Evolutionary conservation across 2,113 vertebrate genomes (phyloP).

Genomic region (Litocranius walleri): DNA sequence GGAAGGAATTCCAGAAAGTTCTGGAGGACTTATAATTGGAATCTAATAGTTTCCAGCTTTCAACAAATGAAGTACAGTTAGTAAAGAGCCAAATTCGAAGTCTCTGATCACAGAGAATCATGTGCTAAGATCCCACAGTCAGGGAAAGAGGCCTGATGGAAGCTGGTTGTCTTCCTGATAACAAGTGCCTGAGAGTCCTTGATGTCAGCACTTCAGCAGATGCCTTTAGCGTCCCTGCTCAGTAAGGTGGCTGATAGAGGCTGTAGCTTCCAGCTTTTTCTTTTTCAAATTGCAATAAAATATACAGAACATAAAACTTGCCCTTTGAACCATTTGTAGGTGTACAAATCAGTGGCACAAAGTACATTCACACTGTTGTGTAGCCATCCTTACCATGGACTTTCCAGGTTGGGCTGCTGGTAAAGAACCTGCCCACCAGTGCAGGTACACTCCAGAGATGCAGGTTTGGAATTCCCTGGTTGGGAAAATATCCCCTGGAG

Average conservation of each 20-base stretch:
- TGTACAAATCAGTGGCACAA: background rate
- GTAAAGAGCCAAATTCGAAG: background rate
- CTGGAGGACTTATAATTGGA: background rate
- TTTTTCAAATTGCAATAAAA: background rate
- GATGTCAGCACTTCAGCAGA: background rate
- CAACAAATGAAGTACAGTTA: background rate
- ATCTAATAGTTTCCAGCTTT: background rate
- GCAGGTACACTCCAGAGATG: background rate
- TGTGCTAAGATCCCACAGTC: background rate
- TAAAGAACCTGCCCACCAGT: background rate
- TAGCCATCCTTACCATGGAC: background rate
- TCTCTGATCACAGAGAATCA: background rate
- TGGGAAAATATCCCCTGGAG: background rate
- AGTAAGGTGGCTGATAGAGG: background rate
- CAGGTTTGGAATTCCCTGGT: background rate
- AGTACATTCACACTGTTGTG: background rate
- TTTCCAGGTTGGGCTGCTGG: background rate
- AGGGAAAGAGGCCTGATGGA: background rate
- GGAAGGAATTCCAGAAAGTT: background rate
- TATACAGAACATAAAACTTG: background rate
- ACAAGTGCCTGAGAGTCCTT: background rate
- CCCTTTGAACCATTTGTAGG: background rate
- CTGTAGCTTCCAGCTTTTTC: too few relatives aligned
- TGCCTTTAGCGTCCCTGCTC: background rate
- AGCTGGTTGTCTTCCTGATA: background rate